A percentile compares a stretch with the other conserved stretches of the same genome.
Evolutionary conservation across 1,140 invertebrate genomes (phyloP).

Genomic region (Pogonognathellus flavescens): DNA sequence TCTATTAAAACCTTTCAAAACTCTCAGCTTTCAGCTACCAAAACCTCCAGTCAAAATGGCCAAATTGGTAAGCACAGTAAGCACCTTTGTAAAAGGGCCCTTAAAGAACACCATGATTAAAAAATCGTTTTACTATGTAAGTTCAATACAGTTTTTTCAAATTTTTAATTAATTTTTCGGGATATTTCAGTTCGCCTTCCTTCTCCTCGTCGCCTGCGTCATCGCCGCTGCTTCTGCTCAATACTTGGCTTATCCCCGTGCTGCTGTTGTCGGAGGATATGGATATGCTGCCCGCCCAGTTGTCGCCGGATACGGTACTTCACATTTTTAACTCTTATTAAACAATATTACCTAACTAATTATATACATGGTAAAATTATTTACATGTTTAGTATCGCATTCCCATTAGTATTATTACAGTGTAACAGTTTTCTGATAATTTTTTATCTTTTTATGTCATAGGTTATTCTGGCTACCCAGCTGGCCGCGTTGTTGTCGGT

Average conservation of each 20-base stretch:
- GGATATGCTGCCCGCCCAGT: neutral
- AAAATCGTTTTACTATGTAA: no score
- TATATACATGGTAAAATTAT: no score
- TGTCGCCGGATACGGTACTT: neutral
- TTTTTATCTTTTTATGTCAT: no score
- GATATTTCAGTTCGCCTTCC: constrained; percentile 32
- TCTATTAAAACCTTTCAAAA: neutral
- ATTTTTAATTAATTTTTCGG: neutral
- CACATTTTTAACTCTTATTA: no score
- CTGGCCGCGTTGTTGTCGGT: neutral
- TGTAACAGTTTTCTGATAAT: no score
- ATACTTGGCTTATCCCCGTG: constrained; percentile 28
- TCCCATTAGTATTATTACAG: no score
- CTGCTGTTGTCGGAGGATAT: constrained; percentile 1
- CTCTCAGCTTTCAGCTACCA: constrained; percentile 26
- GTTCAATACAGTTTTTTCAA: neutral
- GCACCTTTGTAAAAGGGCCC: neutral
- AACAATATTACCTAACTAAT: no score
- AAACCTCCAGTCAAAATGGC: constrained; percentile 17
- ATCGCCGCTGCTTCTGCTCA: constrained; percentile 21
- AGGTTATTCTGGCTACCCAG: neutral
- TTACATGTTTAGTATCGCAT: no score
- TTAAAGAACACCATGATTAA: neutral
- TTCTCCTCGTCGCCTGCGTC: constrained; percentile 45
- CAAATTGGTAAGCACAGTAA: constrained; percentile 42